Base-by-base conservation (phyloP, 2,113 vertebrate genomes). In the Pimephales promelas region DNA sequence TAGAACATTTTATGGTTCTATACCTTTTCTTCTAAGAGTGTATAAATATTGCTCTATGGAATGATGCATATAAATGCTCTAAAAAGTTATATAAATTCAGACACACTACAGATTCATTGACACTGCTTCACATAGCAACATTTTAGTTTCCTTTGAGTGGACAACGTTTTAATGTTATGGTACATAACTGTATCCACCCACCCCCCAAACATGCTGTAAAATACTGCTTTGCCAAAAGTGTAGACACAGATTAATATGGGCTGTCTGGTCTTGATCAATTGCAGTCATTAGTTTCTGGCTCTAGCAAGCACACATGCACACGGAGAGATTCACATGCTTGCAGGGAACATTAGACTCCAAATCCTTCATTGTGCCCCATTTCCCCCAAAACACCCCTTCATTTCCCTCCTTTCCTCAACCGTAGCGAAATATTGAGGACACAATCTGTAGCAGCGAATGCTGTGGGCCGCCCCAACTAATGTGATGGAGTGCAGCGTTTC, bases 341-440 rank as follows among this genome's bases (percentile, higher is more conserved):
- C 90, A 90, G 88, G 89, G 88, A 86, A 88, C 81, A 86, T 89
- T 86, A 84, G 79, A 62, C 76, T 75, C 66, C 73, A 20, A 61
- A 93, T 92, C 64, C 84, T 91, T 94, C 92, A 94, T 86, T 88
- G 76, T 92, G 93, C 81, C 91, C 93, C 89, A 93, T 87, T 93
- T 84, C 85, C 74, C 76, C 34, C 72, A n/a, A 31, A 62, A 54
- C 83, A 84, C 83, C 89, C 45, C 11, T 6, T 81, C 4, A 83
- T 59, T 74, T 78, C 45, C 61, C 6, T 75, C 26, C 26, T 40
- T 75, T 56, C 13, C 77, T 47, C n/a, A 79, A 61, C 14, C 57
- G 24, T 28, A 45, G 43, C 36, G 14, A 47, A 28, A 62, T 64
- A 79, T 62, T 28, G 24, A 79, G 76, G 76, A 62, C 57, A 47